Conservation (phyloP, 1,140 invertebrate species). For the Sycophila sp. region DNA sequence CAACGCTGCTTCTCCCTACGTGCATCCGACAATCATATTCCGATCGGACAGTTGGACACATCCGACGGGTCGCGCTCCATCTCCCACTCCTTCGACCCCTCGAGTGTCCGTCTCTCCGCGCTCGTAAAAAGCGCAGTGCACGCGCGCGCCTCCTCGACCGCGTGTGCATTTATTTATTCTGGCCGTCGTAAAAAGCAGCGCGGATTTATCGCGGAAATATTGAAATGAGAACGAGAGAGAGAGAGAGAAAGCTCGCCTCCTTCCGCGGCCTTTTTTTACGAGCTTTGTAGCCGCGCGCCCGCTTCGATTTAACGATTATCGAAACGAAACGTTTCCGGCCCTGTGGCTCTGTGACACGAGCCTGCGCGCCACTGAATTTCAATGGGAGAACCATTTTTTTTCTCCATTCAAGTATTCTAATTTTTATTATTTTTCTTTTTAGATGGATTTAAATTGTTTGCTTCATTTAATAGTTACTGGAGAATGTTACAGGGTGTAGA, state of each 20-base stretch:
- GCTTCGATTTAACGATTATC: constrained; percentile 33
- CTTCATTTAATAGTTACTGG: too few species aligned
- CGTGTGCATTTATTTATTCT: constrained; percentile 55
- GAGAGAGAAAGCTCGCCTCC: neutral
- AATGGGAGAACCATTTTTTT: too few species aligned
- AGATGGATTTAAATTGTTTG: too few species aligned
- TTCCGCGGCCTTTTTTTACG: constrained; percentile 19
- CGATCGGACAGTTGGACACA: constrained; percentile 31
- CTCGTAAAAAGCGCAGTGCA: constrained; percentile 31
- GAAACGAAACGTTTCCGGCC: constrained; percentile 29
- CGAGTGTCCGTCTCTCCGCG: constrained; percentile 13
- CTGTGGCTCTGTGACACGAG: too few species aligned
- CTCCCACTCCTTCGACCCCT: neutral
- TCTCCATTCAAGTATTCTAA: too few species aligned
- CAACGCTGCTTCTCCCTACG: neutral
- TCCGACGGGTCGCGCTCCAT: neutral
- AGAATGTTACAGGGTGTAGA: too few species aligned
- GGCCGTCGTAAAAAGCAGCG: constrained; percentile 50
- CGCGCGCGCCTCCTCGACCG: constrained; percentile 6
- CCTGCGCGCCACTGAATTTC: too few species aligned
- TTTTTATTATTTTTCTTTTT: too few species aligned
- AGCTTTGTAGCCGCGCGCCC: constrained; percentile 21
- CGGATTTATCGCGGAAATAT: constrained; percentile 58
- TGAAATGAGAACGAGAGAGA: constrained; percentile 48
- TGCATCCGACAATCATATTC: constrained; percentile 22